phyloP scores from a whole-genome alignment of 1,140 invertebrate species.

The Propsilocerus akamusi region DNA sequence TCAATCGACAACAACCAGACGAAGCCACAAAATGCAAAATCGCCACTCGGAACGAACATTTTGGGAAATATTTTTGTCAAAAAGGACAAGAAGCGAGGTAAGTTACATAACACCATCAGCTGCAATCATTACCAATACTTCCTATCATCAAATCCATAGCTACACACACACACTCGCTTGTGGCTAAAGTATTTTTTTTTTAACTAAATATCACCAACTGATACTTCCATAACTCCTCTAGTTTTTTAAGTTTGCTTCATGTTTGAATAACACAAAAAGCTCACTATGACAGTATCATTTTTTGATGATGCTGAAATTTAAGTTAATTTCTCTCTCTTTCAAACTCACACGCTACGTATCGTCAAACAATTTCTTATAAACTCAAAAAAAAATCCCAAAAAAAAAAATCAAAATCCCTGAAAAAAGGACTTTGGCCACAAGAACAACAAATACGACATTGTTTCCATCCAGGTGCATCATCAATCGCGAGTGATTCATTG shows the following conservation, averaged over 20 bases:
- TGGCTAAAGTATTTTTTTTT: too few species aligned
- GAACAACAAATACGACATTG: constrained; percentile 37
- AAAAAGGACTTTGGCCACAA: constrained; percentile 7
- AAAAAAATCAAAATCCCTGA: background rate
- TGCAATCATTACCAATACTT: too few species aligned
- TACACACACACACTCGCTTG: too few species aligned
- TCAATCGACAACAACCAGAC: background rate
- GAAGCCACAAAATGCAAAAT: background rate
- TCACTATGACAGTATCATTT: too few species aligned
- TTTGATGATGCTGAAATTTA: background rate
- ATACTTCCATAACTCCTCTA: too few species aligned
- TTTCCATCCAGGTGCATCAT: constrained; percentile 74
- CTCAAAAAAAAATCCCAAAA: constrained; percentile 6
- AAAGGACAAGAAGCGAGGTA: background rate
- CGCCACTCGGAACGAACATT: constrained; percentile 5
- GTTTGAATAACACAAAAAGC: too few species aligned
- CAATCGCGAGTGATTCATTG: constrained; percentile 37
- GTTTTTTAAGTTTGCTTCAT: too few species aligned
- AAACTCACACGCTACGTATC: background rate
- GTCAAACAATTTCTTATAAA: too few species aligned
- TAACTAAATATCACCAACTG: too few species aligned
- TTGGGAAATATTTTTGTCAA: constrained; percentile 5
- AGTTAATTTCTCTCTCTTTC: background rate
- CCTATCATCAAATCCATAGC: too few species aligned
- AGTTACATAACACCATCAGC: background rate